phyloP scores from a whole-genome alignment of 2,888 invertebrate species.

The Cataglyphis albicans region DNA sequence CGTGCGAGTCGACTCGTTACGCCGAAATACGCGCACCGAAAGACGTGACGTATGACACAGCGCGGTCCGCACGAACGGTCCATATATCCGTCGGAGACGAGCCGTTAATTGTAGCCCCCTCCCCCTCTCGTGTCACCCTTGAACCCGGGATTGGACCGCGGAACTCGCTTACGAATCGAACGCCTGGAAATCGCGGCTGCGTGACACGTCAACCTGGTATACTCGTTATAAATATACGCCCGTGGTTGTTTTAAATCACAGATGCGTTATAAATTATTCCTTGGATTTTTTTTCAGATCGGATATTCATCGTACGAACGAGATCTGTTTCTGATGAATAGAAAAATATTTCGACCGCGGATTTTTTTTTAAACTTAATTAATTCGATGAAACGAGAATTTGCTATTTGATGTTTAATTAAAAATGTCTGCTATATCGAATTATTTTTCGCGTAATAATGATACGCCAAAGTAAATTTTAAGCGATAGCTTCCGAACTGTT shows the following conservation, averaged over 20 bases:
- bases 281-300: background rate
- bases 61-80: conserved; percentile 67
- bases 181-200: conserved; percentile 9
- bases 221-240: conserved; percentile 12
- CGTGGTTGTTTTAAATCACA: background rate
- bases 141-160: background rate
- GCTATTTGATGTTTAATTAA: background rate
- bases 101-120: conserved; percentile 71
- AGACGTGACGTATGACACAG: conserved; percentile 75
- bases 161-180: conserved; percentile 43
- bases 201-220: background rate
- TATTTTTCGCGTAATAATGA: background rate
- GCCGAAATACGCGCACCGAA: conserved; percentile 74
- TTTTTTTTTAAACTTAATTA: background rate
- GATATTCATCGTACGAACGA: background rate
- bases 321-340: background rate
- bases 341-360: background rate
- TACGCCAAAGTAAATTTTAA: conserved; percentile 17
- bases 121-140: background rate
- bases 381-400: background rate
- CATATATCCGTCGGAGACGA: conserved; percentile 74
- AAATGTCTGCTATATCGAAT: background rate
- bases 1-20: conserved; percentile 75
- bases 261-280: conserved; percentile 4
- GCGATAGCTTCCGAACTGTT: background rate